A percentile compares a stretch with the other conserved stretches of the same genome.
Evolutionary conservation across 1,140 invertebrate genomes (phyloP).

Genomic region (Chlorops oryzae): DNA sequence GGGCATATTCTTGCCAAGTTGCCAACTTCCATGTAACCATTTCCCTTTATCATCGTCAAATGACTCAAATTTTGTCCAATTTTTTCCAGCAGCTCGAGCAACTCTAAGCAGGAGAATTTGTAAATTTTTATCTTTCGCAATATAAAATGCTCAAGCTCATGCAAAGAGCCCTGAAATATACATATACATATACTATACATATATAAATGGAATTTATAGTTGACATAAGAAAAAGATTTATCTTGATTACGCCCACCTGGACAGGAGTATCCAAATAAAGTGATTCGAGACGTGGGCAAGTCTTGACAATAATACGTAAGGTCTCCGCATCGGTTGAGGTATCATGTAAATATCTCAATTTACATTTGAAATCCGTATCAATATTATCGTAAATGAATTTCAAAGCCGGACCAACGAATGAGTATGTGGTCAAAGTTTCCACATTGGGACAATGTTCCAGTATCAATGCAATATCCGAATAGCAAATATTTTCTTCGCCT

Average conservation of each 20-base stretch:
- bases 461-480: slow-evolving; percentile 55
- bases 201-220: too few relatives aligned
- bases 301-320: slow-evolving; percentile 53
- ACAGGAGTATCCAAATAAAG: slow-evolving; percentile 58
- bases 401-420: slow-evolving; percentile 57
- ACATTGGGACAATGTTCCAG: slow-evolving; percentile 57
- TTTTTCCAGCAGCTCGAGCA: slow-evolving; percentile 53
- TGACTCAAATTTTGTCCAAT: slow-evolving; percentile 54
- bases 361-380: slow-evolving; percentile 52
- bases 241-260: too few relatives aligned
- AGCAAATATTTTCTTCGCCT: slow-evolving; percentile 59
- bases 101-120: slow-evolving; percentile 55
- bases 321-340: slow-evolving; percentile 53
- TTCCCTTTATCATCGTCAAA: slow-evolving; percentile 57
- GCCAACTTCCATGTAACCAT: slow-evolving; percentile 54
- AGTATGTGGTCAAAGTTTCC: slow-evolving; percentile 57
- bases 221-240: too few relatives aligned
- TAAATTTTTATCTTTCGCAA: slow-evolving; percentile 57
- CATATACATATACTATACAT: too few relatives aligned
- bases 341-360: slow-evolving; percentile 58
- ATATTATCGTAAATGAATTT: slow-evolving; percentile 52
- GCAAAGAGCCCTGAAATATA: slow-evolving; percentile 52
- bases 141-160: slow-evolving; percentile 47
- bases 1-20: slow-evolving; percentile 54
- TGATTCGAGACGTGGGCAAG: slow-evolving; percentile 56